These are phyloP conservation scores for Pyxicephalus adspersus DNA, from an alignment of 2,113 vertebrate species.

Conservation along the genomic window DNA sequence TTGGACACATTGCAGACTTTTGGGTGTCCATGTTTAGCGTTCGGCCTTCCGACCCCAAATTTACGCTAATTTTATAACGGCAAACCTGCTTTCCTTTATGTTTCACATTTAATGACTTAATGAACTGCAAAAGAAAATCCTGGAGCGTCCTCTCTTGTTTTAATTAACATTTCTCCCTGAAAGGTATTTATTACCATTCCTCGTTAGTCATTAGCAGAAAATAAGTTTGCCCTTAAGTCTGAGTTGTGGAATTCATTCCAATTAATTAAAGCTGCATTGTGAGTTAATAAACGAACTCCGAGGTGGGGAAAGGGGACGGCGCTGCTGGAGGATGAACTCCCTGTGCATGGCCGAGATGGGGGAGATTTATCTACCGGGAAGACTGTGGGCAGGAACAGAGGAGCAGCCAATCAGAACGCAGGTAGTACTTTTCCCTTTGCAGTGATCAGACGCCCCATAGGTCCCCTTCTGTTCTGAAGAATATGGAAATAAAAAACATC, in stretches of 20 bases:
- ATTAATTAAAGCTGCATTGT: constrained; percentile 81
- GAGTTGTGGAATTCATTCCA: constrained; percentile 81
- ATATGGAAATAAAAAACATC: too few species aligned
- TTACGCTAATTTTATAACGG: too few species aligned
- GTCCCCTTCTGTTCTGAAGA: too few species aligned
- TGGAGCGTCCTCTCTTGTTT: constrained; percentile 69
- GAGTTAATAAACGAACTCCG: constrained; percentile 67
- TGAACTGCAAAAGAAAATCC: constrained; percentile 74
- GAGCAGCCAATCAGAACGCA: too few species aligned
- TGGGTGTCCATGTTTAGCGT: too few species aligned
- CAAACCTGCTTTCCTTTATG: constrained; percentile 62
- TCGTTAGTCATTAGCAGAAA: constrained; percentile 72
- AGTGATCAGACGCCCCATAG: too few species aligned
- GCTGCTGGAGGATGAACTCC: background rate
- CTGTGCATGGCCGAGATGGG: background rate
- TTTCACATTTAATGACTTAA: constrained; percentile 75
- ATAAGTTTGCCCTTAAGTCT: constrained; percentile 76
- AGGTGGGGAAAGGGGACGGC: background rate
- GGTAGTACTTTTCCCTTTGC: too few species aligned
- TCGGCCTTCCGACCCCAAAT: too few species aligned
- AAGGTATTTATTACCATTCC: constrained; percentile 78
- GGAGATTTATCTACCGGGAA: too few species aligned
- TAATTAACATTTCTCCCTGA: constrained; percentile 81
- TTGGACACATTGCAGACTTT: too few species aligned
- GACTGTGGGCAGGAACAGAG: too few species aligned